Conservation (phyloP, 2,113 vertebrate species). For the Ailurus styani region DNA sequence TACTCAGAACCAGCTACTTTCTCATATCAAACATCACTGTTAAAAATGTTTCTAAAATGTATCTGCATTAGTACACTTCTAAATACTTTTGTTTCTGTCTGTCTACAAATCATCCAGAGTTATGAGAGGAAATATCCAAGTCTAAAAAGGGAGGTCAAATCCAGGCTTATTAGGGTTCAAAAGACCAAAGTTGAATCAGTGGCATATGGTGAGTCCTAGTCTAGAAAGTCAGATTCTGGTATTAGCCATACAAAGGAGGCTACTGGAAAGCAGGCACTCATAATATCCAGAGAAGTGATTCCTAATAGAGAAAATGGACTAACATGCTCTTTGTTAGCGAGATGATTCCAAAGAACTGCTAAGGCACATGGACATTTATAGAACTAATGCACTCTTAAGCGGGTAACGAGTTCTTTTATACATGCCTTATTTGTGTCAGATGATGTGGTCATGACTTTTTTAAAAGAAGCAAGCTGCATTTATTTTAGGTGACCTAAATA, state of each 20-base stretch:
- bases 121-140: not conserved
- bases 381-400: not conserved
- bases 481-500: not conserved
- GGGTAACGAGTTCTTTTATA: slow-evolving; percentile 9
- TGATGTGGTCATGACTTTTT: not conserved
- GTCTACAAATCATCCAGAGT: not conserved
- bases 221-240: not conserved
- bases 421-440: not conserved
- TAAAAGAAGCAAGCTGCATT: not conserved
- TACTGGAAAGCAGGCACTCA: not conserved
- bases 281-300: not conserved
- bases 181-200: not conserved
- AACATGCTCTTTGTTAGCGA: not conserved
- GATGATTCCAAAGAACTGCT: not conserved
- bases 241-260: not conserved
- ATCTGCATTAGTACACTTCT: not conserved
- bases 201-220: not conserved
- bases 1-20: not conserved
- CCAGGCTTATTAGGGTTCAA: not conserved
- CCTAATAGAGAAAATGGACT: not conserved
- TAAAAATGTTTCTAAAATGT: slow-evolving; percentile 10
- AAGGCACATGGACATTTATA: not conserved
- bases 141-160: slow-evolving; percentile 5
- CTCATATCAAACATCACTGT: not conserved
- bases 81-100: not conserved